phyloP scores from a whole-genome alignment of 2,113 vertebrate genomes.

The Chloebia gouldiae region DNA sequence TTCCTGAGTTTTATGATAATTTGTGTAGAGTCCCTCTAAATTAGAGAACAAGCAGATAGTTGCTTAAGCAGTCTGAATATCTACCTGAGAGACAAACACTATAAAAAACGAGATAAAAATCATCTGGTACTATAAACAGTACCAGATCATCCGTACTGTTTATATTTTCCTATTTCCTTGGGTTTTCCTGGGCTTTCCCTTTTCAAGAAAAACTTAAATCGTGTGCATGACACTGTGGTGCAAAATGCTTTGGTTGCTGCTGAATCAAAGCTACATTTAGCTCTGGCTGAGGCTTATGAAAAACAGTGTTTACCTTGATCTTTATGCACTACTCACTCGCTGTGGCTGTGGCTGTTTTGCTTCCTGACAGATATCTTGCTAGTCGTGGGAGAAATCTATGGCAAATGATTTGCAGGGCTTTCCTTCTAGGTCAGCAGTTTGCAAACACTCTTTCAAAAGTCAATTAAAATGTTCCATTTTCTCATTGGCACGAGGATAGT shows the following conservation, averaged over 20 bases:
- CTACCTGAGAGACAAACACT: not conserved
- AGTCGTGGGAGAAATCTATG: conserved; percentile 47
- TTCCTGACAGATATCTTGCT: conserved; percentile 11
- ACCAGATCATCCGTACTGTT: not conserved
- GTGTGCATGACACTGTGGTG: not conserved
- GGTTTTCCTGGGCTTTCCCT: not conserved
- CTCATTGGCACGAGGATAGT: conserved; percentile 38
- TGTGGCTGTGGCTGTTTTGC: not conserved
- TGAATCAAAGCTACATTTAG: not conserved
- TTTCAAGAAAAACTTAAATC: not conserved
- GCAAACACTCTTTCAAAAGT: conserved; percentile 51
- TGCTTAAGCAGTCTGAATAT: not conserved
- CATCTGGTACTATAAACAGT: no score
- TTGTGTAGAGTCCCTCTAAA: not conserved
- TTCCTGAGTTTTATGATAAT: not conserved
- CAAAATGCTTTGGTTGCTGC: not conserved
- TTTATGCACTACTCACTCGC: not conserved
- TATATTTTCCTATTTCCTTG: not conserved
- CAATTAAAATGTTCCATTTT: conserved; percentile 55
- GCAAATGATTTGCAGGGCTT: conserved; percentile 50
- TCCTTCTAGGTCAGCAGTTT: conserved; percentile 68
- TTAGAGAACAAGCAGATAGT: not conserved
- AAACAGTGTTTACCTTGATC: not conserved
- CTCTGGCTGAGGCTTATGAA: not conserved
- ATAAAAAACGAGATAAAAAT: not conserved